Evolutionary conservation across 1,140 invertebrate species (phyloP), one percentile per base, ranked within the genome.

Genomic region (Cydia amplana): DNA sequence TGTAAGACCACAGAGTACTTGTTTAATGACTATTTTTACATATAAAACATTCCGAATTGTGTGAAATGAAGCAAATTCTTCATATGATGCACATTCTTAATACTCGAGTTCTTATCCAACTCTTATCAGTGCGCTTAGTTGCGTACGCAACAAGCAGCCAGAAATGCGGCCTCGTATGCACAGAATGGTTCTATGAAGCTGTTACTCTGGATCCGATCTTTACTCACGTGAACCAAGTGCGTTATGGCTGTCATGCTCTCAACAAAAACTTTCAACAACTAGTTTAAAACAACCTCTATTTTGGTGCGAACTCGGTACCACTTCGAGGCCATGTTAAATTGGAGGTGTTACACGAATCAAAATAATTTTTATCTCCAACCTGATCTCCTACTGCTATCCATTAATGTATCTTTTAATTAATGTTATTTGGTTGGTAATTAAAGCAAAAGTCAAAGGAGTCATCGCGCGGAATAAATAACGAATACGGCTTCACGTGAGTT

Each of bases 321-420:
- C 14, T 12, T 14, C 5, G 23, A 36, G n/a, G 7, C 36, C 32
- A 36, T 40, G 10, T 36, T 20, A 43, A 32, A 10, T 1, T 70
- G 65, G 65, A 18, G n/a, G 32, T 70, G 32, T 40, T 36, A 32
- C 65, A 70, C 28, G 32, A 70, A 70, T 70, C 36, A 70, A 36
- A 70, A 70, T 70, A 70, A 10, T 43, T 40, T 60, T 70, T 70
- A 70, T 70, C 65, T 70, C n/a, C 64, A 67, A 67, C 14, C 65
- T 14, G 65, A 70, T 70, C 65, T 70, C 65, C 65, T 70, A 70
- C 65, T 70, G 65, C n/a, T 70, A 70, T 70, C 36, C 65, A 70
- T 70, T 70, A 70, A 70, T 70, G 32, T 70, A 70, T 70, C 65
- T 70, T 70, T 70, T 70, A 70, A 70, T 70, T 70, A 70, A 70